Base-by-base conservation (phyloP, 2,797 vertebrate genomes). In the Selene dorsalis region DNA sequence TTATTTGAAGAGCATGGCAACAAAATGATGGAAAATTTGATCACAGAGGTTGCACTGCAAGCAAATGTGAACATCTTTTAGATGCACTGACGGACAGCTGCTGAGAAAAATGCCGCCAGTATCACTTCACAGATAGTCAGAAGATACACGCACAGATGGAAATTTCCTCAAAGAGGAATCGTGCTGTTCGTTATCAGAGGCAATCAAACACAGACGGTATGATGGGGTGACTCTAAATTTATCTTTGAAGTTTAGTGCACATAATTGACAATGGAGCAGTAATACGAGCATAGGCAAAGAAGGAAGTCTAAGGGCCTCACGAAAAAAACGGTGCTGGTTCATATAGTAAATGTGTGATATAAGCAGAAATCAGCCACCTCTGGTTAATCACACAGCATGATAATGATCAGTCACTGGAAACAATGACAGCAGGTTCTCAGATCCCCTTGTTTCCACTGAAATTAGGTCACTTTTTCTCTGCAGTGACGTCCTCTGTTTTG, bases 21-120 rank as follows among this genome's bases (percentile, higher is more conserved):
- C 79, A 82, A 73, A 86, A 85, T 80, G 18, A 80, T 73, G 80
- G 87, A 83, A 85, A 91, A 79, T 77, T 71, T 79, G 57, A 90
- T 83, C 81, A 82, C 65, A 79, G 84, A 58, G 41, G 69, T 80
- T 88, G 48, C 50, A 57, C 78, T 63, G 75, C 45, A 61, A 41
- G 70, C 67, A 85, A 77, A 86, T 75, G 69, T 70, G 77, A 75
- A 63, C 60, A 84, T 81, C 62, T 74, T 86, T 83, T 59, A 73
- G 64, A 84, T 73, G 58, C 59, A 55, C 2, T 64, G 76, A 84
- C 50, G 62, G 66, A 66, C 82, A 73, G 79, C 70, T 66, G 38
- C 62, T 73, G 68, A 26, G 55, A 87, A 88, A 79, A 70, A 52
- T 48, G 71, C 73, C 81, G 73, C 87, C 68, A 80, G 66, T 80